phyloP scores from a whole-genome alignment of 2,113 vertebrate species.

The Martes martes region DNA sequence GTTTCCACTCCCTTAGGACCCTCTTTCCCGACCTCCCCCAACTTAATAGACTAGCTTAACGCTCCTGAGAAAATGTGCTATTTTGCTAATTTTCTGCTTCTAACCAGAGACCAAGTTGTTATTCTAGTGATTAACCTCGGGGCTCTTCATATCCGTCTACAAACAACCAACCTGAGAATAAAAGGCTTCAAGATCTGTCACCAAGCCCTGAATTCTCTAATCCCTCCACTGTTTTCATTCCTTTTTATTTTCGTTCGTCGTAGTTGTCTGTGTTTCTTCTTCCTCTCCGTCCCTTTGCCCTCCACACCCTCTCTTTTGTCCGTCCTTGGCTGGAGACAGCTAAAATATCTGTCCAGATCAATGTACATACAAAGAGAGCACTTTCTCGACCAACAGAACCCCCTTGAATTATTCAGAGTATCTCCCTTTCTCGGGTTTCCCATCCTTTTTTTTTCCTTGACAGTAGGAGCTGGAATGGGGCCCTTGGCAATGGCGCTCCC shows the following conservation, averaged over 20 bases:
- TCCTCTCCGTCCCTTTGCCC: neutral
- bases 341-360: conserved; percentile 30
- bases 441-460: conserved; percentile 44
- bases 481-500: conserved; percentile 35
- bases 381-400: conserved; percentile 65
- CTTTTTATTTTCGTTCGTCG: neutral
- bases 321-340: neutral
- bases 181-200: neutral
- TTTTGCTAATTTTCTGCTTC: neutral
- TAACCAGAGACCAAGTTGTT: neutral
- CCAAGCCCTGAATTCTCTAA: neutral
- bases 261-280: neutral
- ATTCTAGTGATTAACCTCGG: neutral
- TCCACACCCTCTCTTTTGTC: neutral
- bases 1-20: neutral
- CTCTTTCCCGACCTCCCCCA: neutral
- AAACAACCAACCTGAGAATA: neutral
- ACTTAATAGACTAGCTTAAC: neutral
- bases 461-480: conserved; percentile 27
- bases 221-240: neutral
- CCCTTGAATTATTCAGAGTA: conserved; percentile 80
- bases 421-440: conserved; percentile 67
- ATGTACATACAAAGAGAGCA: conserved; percentile 66
- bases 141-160: neutral
- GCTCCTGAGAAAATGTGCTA: neutral